These are phyloP conservation scores for Macropus fuliginosus DNA, from an alignment of 2,797 vertebrate species.

Conservation along the genomic window DNA sequence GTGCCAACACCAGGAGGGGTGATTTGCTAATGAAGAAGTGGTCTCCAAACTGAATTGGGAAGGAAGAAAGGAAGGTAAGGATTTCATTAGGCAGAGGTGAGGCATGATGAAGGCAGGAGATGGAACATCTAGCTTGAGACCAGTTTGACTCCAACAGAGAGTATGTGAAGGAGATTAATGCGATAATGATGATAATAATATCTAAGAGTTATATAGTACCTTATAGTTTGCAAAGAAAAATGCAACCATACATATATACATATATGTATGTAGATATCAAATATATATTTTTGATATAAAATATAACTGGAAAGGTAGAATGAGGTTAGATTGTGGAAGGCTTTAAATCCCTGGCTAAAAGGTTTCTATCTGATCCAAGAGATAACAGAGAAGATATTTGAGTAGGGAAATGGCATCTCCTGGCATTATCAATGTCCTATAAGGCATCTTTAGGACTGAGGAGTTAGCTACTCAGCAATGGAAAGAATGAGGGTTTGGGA, in stretches of 20 bases:
- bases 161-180: too few species aligned
- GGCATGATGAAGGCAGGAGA: too few species aligned
- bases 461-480: not conserved
- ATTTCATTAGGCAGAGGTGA: too few species aligned
- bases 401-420: not conserved
- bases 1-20: too few species aligned
- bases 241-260: not conserved
- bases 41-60: too few species aligned
- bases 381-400: not conserved
- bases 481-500: not conserved
- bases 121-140: too few species aligned
- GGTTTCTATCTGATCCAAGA: not conserved
- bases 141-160: too few species aligned
- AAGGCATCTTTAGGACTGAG: not conserved
- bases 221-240: not conserved
- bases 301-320: not conserved
- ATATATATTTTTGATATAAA: not conserved
- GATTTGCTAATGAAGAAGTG: too few species aligned
- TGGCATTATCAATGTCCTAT: not conserved
- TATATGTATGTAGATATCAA: not conserved
- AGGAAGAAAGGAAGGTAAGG: too few species aligned
- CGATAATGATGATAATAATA: too few species aligned
- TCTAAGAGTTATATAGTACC: too few species aligned
- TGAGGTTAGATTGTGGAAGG: not conserved
- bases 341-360: not conserved